Conservation (phyloP, 2,888 invertebrate species). For the Abrostola tripartita region DNA sequence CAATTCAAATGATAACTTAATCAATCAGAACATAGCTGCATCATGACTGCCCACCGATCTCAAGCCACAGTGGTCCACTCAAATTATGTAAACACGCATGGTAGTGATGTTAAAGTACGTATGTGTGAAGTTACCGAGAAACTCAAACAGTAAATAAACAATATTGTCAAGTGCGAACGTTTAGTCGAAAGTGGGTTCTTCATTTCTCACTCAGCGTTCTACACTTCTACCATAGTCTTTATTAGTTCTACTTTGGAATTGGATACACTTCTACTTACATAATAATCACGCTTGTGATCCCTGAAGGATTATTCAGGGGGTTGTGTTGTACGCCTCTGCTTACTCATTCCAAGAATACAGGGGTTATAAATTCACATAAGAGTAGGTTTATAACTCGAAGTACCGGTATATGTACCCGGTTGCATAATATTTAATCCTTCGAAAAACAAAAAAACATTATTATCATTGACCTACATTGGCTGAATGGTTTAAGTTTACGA, state of each 20-base stretch:
- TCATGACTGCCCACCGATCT: constrained; percentile 18
- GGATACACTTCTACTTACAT: too few species aligned
- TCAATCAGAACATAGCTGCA: too few species aligned
- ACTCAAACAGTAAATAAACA: constrained; percentile 45
- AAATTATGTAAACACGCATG: constrained; percentile 42
- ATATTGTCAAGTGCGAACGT: constrained; percentile 27
- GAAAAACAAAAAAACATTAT: neutral
- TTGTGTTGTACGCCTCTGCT: too few species aligned
- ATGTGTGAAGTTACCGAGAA: constrained; percentile 47
- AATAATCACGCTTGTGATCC: too few species aligned
- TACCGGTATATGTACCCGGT: too few species aligned
- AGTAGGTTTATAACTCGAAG: too few species aligned
- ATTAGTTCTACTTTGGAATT: too few species aligned
- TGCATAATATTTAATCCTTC: neutral
- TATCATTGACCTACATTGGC: neutral
- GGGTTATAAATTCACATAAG: too few species aligned
- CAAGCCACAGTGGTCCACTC: constrained; percentile 11
- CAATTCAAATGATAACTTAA: too few species aligned
- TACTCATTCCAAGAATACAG: too few species aligned
- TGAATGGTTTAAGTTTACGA: constrained; percentile 1
- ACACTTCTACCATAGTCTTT: too few species aligned
- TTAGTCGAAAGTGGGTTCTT: constrained; percentile 19
- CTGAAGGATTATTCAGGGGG: too few species aligned
- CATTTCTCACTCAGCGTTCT: neutral
- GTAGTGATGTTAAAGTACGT: constrained; percentile 34